Evolutionary conservation across 2,113 vertebrate genomes (phyloP).

Genomic region (Dromiciops gliroides): DNA sequence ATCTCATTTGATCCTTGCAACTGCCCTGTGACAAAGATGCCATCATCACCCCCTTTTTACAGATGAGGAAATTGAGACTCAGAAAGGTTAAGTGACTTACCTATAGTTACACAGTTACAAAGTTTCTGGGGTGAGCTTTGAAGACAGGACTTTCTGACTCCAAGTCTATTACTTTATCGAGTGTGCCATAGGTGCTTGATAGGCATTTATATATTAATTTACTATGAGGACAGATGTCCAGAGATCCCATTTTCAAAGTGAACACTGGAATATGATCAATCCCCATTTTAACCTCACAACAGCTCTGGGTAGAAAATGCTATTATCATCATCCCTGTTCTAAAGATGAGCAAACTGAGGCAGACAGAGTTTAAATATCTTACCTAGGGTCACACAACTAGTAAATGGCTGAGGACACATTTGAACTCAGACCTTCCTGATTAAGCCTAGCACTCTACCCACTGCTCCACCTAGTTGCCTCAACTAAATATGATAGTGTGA

Average conservation of each 20-base stretch:
- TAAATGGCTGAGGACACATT: neutral
- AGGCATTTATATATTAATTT: neutral
- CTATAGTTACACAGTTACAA: neutral
- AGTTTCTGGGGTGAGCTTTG: neutral
- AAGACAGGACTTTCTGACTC: neutral
- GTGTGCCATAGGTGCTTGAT: no score
- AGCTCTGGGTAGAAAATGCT: neutral
- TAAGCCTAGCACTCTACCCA: no score
- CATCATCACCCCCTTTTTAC: neutral
- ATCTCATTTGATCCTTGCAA: neutral
- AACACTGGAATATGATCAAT: neutral
- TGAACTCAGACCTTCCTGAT: neutral
- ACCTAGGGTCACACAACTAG: neutral
- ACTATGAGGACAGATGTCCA: neutral
- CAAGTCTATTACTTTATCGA: constrained; percentile 8
- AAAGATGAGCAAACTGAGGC: neutral
- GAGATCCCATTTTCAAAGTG: neutral
- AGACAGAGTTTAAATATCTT: neutral
- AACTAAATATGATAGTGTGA: neutral
- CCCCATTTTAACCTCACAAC: neutral
- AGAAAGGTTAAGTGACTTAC: neutral
- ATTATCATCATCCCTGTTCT: neutral
- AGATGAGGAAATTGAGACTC: constrained; percentile 18
- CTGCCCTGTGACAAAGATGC: neutral
- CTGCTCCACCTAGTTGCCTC: neutral